These are phyloP conservation scores for Cygnus olor DNA, from an alignment of 2,797 vertebrate genomes.

Conservation along the genomic window DNA sequence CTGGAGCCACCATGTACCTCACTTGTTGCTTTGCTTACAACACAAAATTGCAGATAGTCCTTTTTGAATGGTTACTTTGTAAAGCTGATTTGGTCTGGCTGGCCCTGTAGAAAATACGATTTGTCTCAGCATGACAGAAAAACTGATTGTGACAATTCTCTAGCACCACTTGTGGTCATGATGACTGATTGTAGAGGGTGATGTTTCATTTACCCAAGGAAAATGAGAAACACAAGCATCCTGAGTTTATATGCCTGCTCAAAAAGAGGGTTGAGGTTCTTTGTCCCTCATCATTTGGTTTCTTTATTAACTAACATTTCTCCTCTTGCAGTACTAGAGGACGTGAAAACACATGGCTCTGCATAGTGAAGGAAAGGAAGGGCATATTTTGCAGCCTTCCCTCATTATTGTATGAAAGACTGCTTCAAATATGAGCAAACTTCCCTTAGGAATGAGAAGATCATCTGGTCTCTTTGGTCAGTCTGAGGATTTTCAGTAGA, in stretches of 20 bases:
- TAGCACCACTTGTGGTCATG: neutral
- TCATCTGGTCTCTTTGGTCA: neutral
- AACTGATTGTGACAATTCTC: neutral
- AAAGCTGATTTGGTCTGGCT: neutral
- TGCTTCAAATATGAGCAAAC: neutral
- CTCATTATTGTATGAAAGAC: neutral
- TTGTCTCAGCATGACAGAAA: neutral
- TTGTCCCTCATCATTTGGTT: fast-evolving
- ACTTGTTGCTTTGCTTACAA: neutral
- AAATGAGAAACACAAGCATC: neutral
- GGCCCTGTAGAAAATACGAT: neutral
- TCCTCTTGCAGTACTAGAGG: neutral
- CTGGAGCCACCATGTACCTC: neutral
- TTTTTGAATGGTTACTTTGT: neutral
- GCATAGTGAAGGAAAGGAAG: neutral
- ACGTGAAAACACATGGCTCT: neutral
- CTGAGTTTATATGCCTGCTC: neutral
- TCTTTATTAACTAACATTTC: neutral
- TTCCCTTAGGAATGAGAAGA: neutral
- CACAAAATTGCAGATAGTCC: neutral
- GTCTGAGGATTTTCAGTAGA: neutral
- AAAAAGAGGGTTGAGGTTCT: neutral
- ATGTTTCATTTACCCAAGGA: neutral
- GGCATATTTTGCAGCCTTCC: neutral
- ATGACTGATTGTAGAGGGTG: neutral